Conservation (phyloP, 1,140 invertebrate genomes). For the Frieseomelitta varia region DNA sequence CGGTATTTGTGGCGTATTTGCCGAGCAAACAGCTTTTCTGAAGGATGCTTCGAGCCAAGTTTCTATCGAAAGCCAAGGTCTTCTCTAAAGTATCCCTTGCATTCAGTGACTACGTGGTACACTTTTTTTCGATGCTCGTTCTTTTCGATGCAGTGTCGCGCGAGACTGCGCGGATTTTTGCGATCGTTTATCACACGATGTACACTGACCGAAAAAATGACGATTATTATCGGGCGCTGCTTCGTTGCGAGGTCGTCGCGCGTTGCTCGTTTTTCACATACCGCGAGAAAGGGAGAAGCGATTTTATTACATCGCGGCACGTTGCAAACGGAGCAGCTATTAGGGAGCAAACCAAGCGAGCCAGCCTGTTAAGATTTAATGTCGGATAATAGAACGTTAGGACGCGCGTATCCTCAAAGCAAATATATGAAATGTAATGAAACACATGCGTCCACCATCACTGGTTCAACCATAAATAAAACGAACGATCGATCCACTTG, state of each 20-base stretch:
- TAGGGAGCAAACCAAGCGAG: slow-evolving; percentile 34
- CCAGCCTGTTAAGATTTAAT: slow-evolving; percentile 54
- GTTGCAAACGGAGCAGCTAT: slow-evolving; percentile 27
- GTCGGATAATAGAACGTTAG: slow-evolving; percentile 41
- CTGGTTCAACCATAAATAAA: neutral
- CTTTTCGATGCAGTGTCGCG: neutral
- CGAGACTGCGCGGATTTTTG: neutral
- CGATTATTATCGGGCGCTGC: slow-evolving; percentile 10
- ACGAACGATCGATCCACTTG: neutral
- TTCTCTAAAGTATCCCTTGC: neutral
- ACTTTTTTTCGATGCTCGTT: too few relatives aligned
- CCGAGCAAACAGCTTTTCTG: slow-evolving; percentile 64
- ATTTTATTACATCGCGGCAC: slow-evolving; percentile 46
- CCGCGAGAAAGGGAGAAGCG: neutral
- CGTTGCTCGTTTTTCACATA: neutral
- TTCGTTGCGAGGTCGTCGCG: neutral
- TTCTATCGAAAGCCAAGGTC: slow-evolving; percentile 6
- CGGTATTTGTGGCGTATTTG: slow-evolving; percentile 64
- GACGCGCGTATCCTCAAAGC: neutral
- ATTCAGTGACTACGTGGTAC: neutral
- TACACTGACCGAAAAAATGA: slow-evolving; percentile 6
- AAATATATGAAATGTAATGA: slow-evolving; percentile 20
- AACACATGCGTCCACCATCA: neutral
- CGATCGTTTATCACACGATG: slow-evolving; percentile 19
- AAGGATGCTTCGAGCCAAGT: slow-evolving; percentile 44